Conservation (phyloP, 2,113 vertebrate genomes). For the Takifugu bimaculatus region DNA sequence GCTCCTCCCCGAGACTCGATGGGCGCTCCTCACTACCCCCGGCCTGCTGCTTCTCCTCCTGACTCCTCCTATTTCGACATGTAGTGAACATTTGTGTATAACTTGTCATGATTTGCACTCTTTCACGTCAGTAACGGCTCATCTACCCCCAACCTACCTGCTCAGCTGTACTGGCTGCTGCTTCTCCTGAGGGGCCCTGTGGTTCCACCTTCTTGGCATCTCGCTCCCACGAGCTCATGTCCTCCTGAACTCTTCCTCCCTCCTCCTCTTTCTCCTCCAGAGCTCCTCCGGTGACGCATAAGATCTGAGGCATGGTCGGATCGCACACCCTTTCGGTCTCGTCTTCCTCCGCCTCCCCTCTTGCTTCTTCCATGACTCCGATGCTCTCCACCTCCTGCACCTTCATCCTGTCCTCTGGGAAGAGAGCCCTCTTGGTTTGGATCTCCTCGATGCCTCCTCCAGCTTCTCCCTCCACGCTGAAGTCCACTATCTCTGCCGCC, state of each 20-base stretch:
- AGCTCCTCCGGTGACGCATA: conserved; percentile 66
- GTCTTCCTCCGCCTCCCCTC: conserved; percentile 52
- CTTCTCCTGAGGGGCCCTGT: conserved; percentile 7
- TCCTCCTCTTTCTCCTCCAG: conserved; percentile 57
- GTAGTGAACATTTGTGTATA: not conserved
- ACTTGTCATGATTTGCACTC: no score
- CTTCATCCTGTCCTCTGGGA: conserved; percentile 49
- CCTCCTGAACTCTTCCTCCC: conserved; percentile 36
- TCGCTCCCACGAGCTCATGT: conserved; percentile 30
- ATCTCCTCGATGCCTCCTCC: conserved; percentile 73
- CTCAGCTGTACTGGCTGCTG: conserved; percentile 1
- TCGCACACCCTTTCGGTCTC: conserved; percentile 58
- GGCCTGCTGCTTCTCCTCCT: conserved; percentile 22
- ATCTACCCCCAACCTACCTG: conserved; percentile 22
- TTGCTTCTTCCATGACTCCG: conserved; percentile 60
- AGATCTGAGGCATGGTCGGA: conserved; percentile 71
- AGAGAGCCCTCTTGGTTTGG: conserved; percentile 55
- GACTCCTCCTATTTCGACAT: conserved; percentile 17
- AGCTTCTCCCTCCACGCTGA: conserved; percentile 55
- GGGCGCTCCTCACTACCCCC: not conserved
- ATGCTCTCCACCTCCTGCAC: conserved; percentile 71
- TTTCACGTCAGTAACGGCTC: no score
- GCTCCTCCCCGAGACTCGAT: conserved; percentile 30
- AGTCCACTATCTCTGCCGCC: conserved; percentile 28
- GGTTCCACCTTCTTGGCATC: conserved; percentile 29